Evolutionary conservation across 1,140 invertebrate genomes (phyloP).

Genomic region (Pteromalus puparum): DNA sequence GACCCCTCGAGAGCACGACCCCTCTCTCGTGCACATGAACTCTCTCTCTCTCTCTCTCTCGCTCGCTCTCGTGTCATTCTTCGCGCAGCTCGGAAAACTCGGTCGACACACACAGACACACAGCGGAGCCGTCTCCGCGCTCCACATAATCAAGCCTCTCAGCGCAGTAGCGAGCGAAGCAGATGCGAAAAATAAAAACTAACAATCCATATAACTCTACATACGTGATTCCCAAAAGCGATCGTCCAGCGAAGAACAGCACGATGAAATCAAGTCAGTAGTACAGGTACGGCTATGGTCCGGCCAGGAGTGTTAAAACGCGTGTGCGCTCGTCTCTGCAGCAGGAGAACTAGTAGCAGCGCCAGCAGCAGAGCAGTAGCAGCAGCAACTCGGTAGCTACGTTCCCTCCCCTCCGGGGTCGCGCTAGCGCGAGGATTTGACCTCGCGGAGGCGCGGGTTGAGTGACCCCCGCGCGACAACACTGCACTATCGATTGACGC

Average conservation of each 20-base stretch:
- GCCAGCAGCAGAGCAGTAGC: background rate
- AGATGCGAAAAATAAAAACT: background rate
- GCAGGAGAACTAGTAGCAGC: background rate
- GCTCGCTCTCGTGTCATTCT: slow-evolving; percentile 49
- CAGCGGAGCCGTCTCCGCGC: too few species aligned
- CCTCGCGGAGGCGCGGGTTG: slow-evolving; percentile 68
- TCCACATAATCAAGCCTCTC: too few species aligned
- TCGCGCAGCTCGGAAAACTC: background rate
- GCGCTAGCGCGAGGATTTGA: slow-evolving; percentile 56
- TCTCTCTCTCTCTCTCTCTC: slow-evolving; percentile 31
- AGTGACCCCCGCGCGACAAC: slow-evolving; percentile 72
- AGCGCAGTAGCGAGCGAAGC: too few species aligned
- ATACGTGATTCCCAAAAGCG: too few species aligned
- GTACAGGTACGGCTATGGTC: background rate
- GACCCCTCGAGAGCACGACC: background rate
- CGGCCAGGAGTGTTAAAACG: background rate
- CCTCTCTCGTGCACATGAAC: slow-evolving; percentile 1
- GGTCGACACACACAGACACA: background rate
- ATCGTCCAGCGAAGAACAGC: background rate
- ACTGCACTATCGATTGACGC: slow-evolving; percentile 72
- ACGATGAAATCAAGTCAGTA: background rate
- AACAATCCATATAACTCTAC: background rate
- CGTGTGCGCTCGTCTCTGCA: background rate
- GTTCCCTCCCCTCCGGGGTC: background rate
- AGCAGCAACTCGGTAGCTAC: background rate